These are phyloP conservation scores for Lepus europaeus DNA, from an alignment of 2,113 vertebrate species.

Conservation along the genomic window DNA sequence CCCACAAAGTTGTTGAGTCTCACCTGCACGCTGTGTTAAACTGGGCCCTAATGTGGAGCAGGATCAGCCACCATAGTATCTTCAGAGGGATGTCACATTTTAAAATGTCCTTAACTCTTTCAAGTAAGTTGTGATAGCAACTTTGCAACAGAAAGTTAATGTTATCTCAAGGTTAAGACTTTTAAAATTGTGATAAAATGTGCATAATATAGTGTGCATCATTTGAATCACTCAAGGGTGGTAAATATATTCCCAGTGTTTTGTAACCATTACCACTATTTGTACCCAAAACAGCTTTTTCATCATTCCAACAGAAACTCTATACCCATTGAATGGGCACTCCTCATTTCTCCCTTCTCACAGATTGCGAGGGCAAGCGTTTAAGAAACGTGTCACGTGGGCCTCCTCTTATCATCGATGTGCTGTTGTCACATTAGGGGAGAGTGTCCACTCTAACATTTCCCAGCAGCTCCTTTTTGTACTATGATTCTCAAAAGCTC, in stretches of 20 bases:
- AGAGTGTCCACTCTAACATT: neutral
- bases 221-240: neutral
- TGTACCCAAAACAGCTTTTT: neutral
- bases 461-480: constrained; percentile 12
- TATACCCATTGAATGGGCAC: neutral
- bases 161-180: neutral
- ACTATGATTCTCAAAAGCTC: neutral
- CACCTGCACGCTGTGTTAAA: neutral
- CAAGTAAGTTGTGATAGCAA: constrained; percentile 8
- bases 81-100: neutral
- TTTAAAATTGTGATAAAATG: neutral
- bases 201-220: neutral
- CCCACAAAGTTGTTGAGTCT: neutral
- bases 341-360: neutral
- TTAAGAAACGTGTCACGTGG: neutral
- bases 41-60: neutral
- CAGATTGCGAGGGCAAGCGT: neutral
- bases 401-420: neutral
- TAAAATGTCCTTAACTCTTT: constrained; percentile 2
- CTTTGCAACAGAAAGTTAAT: neutral
- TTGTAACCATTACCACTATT: neutral
- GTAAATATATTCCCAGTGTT: neutral
- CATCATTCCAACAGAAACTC: neutral
- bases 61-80: neutral
- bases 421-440: neutral